These are phyloP conservation scores for Antechinus flavipes DNA, from an alignment of 2,113 vertebrate species.

Conservation along the genomic window DNA sequence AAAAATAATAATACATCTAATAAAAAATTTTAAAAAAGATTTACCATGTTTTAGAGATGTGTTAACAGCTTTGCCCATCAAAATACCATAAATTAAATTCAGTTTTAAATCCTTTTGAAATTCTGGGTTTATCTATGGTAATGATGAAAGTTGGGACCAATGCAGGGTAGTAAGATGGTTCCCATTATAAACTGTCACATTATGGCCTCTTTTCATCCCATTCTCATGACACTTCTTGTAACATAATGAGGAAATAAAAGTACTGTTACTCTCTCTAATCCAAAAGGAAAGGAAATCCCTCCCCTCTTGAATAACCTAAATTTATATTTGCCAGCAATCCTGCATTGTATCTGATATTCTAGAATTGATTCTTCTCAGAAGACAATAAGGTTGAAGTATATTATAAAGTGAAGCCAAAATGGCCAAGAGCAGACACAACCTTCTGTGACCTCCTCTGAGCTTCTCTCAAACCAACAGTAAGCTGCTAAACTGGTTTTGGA, in stretches of 20 bases:
- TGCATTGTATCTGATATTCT: background rate
- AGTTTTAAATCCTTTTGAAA: background rate
- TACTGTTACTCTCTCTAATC: background rate
- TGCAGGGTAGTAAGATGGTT: background rate
- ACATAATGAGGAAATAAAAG: background rate
- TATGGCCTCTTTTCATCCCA: background rate
- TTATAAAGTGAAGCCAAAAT: too few species aligned
- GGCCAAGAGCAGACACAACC: too few species aligned
- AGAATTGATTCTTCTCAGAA: background rate
- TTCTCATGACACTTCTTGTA: background rate
- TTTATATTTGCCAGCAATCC: background rate
- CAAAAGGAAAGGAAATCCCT: background rate
- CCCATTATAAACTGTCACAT: background rate
- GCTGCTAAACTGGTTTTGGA: too few species aligned
- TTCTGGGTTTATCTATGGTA: background rate
- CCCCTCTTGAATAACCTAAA: background rate
- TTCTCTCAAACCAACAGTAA: too few species aligned
- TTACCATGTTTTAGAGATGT: background rate
- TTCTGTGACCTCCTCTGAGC: too few species aligned
- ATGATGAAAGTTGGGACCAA: background rate
- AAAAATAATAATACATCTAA: background rate
- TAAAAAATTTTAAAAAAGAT: background rate
- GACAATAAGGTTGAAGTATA: background rate
- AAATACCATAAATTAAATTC: background rate
- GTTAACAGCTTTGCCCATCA: background rate